These are phyloP conservation scores for Lingula anatina DNA, from an alignment of 2,888 invertebrate genomes.

Conservation along the genomic window DNA sequence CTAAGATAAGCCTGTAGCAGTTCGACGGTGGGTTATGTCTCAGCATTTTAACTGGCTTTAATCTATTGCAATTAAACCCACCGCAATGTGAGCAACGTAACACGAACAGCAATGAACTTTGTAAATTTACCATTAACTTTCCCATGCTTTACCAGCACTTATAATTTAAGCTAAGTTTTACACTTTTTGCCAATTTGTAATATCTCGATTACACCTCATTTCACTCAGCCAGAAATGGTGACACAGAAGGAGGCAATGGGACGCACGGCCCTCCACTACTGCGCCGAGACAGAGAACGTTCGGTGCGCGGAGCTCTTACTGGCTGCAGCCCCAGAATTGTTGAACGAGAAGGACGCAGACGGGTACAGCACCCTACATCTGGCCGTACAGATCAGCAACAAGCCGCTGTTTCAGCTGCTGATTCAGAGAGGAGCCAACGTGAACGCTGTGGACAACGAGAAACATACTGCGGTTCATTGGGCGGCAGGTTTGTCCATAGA, in stretches of 20 bases:
- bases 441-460: slow-evolving; percentile 85
- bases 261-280: slow-evolving; percentile 84
- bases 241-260: slow-evolving; percentile 27
- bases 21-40: too few relatives aligned
- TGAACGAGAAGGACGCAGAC: slow-evolving; percentile 63
- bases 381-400: slow-evolving; percentile 63
- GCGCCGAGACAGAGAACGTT: slow-evolving; percentile 65
- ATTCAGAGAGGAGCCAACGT: slow-evolving; percentile 85
- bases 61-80: too few relatives aligned
- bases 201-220: too few relatives aligned
- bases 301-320: slow-evolving; percentile 69
- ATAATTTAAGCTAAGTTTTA: too few relatives aligned
- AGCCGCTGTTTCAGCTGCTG: slow-evolving; percentile 65
- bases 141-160: too few relatives aligned
- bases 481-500: slow-evolving; percentile 71
- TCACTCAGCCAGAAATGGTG: too few relatives aligned
- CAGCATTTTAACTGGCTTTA: too few relatives aligned
- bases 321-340: slow-evolving; percentile 65
- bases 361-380: slow-evolving; percentile 93
- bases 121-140: too few relatives aligned
- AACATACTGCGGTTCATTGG: slow-evolving; percentile 96
- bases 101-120: too few relatives aligned
- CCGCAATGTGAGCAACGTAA: too few relatives aligned
- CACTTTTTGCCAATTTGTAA: too few relatives aligned
- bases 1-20: too few relatives aligned